phyloP scores from a whole-genome alignment of 2,888 invertebrate genomes.

The Sinopyrophorus schimmeli region DNA sequence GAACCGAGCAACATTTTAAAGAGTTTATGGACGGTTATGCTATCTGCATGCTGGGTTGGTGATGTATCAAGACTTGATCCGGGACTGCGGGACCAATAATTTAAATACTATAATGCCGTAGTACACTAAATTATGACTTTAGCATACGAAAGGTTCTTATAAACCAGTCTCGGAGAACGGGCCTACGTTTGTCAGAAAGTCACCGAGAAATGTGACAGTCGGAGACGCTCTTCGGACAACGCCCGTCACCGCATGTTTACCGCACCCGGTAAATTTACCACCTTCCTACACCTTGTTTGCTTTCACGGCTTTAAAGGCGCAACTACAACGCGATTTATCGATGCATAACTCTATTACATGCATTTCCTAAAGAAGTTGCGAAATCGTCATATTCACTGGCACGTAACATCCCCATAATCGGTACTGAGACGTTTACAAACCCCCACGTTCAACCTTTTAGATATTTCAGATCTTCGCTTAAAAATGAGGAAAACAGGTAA shows the following conservation, averaged over 20 bases:
- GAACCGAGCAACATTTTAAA: slow-evolving; percentile 37
- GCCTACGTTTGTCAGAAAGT: slow-evolving; percentile 31
- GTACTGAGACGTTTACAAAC: slow-evolving; percentile 4
- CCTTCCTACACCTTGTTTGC: slow-evolving; percentile 30
- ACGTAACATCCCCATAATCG: slow-evolving; percentile 8
- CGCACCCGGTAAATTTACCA: slow-evolving; percentile 30
- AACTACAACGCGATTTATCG: slow-evolving; percentile 25
- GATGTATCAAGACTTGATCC: slow-evolving; percentile 42
- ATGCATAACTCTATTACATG: slow-evolving; percentile 24
- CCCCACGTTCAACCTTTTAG: no score
- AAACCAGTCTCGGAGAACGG: slow-evolving; percentile 35
- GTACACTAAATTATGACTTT: slow-evolving; percentile 38
- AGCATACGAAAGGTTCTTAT: slow-evolving; percentile 23
- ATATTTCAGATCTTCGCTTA: no score
- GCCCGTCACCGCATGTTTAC: slow-evolving; percentile 30
- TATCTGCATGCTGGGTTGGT: slow-evolving; percentile 37
- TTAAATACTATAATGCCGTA: slow-evolving; percentile 41
- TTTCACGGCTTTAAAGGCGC: slow-evolving; percentile 29
- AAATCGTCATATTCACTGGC: slow-evolving; percentile 16
- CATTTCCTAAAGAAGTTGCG: slow-evolving; percentile 21
- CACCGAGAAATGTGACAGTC: slow-evolving; percentile 34
- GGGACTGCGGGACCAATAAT: slow-evolving; percentile 40
- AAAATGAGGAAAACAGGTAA: no score
- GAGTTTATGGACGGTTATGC: slow-evolving; percentile 34
- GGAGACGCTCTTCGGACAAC: slow-evolving; percentile 31